phyloP scores from a whole-genome alignment of 2,113 vertebrate genomes.

The Leuciscus idus region DNA sequence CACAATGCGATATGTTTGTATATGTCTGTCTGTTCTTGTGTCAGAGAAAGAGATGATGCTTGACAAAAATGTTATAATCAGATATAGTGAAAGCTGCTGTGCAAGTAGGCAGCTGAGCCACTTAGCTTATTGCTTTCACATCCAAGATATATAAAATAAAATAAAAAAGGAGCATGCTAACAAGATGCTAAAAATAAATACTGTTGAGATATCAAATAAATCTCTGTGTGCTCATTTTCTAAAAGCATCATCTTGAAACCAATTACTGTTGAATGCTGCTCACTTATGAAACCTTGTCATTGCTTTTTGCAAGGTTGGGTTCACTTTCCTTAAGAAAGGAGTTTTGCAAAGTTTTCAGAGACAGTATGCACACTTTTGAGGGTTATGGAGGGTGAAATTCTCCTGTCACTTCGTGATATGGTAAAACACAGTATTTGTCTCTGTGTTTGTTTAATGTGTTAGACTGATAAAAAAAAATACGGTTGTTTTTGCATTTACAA shows the following conservation, averaged over 20 bases:
- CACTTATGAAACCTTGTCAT: conserved; percentile 37
- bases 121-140: conserved; percentile 66
- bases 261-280: conserved; percentile 50
- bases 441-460: not conserved
- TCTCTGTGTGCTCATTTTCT: conserved; percentile 57
- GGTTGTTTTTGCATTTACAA: not conserved
- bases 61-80: conserved; percentile 57
- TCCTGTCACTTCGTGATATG: not conserved
- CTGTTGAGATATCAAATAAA: conserved; percentile 61
- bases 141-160: conserved; percentile 53
- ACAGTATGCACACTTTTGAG: not conserved
- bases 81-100: conserved; percentile 37
- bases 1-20: conserved; percentile 50
- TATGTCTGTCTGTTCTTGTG: conserved; percentile 12
- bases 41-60: conserved; percentile 29
- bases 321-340: not conserved
- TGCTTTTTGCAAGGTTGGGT: not conserved
- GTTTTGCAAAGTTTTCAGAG: conserved; percentile 7
- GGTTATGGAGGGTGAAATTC: not conserved
- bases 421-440: not conserved
- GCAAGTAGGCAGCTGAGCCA: conserved; percentile 45
- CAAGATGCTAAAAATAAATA: conserved; percentile 65
- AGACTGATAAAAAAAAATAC: not conserved
- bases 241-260: conserved; percentile 57
- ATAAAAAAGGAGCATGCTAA: conserved; percentile 44